Percentiles rank a stretch among this genome's conserved stretches.
phyloP scores from a whole-genome alignment of 2,113 vertebrate genomes.

The Rana temporaria region DNA sequence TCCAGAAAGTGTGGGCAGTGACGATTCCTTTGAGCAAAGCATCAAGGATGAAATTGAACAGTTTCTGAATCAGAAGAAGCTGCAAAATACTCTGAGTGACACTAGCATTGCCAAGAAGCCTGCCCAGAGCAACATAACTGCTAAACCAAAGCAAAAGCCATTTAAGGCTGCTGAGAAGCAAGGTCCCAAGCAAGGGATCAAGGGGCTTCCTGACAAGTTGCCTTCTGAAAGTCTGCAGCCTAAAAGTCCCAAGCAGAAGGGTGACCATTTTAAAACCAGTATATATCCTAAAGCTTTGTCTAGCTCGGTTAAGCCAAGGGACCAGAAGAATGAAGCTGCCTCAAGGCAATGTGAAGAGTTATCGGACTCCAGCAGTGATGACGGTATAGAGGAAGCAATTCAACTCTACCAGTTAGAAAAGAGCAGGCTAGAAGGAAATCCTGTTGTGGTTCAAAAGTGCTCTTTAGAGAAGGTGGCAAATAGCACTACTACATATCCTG shows the following conservation, averaged over 20 bases:
- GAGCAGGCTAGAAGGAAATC: conserved; percentile 68
- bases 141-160: conserved; percentile 61
- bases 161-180: conserved; percentile 61
- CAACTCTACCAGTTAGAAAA: conserved; percentile 90
- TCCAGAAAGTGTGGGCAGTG: conserved; percentile 76
- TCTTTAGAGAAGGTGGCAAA: conserved; percentile 58
- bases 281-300: not conserved
- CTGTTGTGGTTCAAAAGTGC: conserved; percentile 56
- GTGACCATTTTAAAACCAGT: not conserved
- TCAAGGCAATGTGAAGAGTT: accelerated
- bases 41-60: conserved; percentile 79
- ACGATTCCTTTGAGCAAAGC: conserved; percentile 81
- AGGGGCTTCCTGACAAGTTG: conserved; percentile 62
- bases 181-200: conserved; percentile 63
- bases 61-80: conserved; percentile 76
- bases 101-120: not conserved
- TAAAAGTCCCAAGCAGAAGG: conserved; percentile 57
- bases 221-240: conserved; percentile 2
- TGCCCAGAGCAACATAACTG: not conserved
- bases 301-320: not conserved
- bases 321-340: not conserved
- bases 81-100: conserved; percentile 58
- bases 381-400: conserved; percentile 93
- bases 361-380: conserved; percentile 87
- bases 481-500: not conserved